Percentiles rank a stretch among this genome's conserved stretches.
phyloP scores from a whole-genome alignment of 1,140 invertebrate genomes.

The Drosophila teissieri region DNA sequence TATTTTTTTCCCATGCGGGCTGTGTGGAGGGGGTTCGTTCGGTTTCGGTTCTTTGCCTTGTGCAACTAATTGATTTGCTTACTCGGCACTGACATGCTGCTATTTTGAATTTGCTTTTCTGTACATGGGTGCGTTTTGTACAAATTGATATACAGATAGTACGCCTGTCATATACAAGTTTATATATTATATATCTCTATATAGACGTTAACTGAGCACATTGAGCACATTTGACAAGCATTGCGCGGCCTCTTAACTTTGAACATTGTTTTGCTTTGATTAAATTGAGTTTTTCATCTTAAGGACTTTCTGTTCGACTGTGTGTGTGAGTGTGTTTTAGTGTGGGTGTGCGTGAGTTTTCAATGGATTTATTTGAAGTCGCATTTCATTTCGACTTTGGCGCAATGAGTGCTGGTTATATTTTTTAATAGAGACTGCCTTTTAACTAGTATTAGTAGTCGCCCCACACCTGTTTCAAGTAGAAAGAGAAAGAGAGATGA shows the following conservation, averaged over 20 bases:
- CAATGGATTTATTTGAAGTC: slow-evolving; percentile 33
- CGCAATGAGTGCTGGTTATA: slow-evolving; percentile 58
- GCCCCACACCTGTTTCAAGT: slow-evolving; percentile 84
- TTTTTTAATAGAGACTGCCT: slow-evolving; percentile 60
- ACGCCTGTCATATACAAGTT: slow-evolving; percentile 25
- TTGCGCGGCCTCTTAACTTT: slow-evolving; percentile 45
- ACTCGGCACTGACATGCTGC: slow-evolving; percentile 46
- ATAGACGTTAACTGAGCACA: slow-evolving; percentile 60
- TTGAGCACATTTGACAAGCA: slow-evolving; percentile 62
- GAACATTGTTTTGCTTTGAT: slow-evolving; percentile 60
- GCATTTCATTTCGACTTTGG: slow-evolving; percentile 46
- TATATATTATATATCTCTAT: slow-evolving; percentile 44
- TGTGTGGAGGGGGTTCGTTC: slow-evolving; percentile 9
- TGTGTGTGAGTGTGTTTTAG: slow-evolving; percentile 24
- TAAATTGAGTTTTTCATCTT: slow-evolving; percentile 30
- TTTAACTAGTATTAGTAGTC: slow-evolving; percentile 80
- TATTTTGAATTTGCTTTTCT: slow-evolving; percentile 59
- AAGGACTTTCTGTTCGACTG: slow-evolving; percentile 11
- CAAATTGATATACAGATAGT: slow-evolving; percentile 59
- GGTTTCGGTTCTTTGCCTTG: slow-evolving; percentile 20
- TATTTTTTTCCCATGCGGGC: slow-evolving; percentile 38
- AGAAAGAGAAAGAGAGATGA: slow-evolving; percentile 61
- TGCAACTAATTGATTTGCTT: slow-evolving; percentile 45
- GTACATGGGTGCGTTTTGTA: slow-evolving; percentile 67
- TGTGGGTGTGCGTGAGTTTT: slow-evolving; percentile 24